These are phyloP conservation scores for Sinella curviseta DNA, from an alignment of 1,140 invertebrate genomes.

Conservation along the genomic window DNA sequence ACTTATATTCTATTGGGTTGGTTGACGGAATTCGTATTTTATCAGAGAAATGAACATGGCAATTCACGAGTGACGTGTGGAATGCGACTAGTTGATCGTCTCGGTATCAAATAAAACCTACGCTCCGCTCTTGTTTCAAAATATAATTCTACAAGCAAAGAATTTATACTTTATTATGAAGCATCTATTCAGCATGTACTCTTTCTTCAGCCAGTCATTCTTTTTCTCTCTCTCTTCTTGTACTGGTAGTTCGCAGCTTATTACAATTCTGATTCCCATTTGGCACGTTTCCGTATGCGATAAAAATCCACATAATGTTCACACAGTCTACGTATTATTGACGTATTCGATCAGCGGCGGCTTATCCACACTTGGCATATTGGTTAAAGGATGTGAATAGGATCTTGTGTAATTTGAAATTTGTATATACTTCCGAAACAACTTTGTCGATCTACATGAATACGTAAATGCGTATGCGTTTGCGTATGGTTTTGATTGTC, in stretches of 20 bases:
- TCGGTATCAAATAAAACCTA: conserved; percentile 15
- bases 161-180: neutral
- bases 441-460: neutral
- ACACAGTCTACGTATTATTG: neutral
- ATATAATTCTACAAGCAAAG: neutral
- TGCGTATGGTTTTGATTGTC: conserved; percentile 8
- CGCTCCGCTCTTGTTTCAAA: neutral
- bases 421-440: neutral
- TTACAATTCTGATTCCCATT: conserved; percentile 16
- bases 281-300: conserved; percentile 19
- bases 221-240: neutral
- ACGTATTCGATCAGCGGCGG: conserved; percentile 11
- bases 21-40: conserved; percentile 22
- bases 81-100: conserved; percentile 35
- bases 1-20: conserved; percentile 10
- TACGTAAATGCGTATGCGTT: too few relatives aligned
- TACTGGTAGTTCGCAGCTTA: conserved; percentile 2
- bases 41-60: conserved; percentile 35
- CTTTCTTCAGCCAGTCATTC: neutral
- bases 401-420: neutral
- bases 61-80: conserved; percentile 40
- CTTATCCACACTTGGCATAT: neutral
- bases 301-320: neutral
- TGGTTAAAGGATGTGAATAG: neutral
- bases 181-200: neutral